Evolutionary conservation across 1,140 invertebrate genomes (phyloP), one percentile per base, ranked within the genome.

Genomic region (Thaumetopoea pityocampa): DNA sequence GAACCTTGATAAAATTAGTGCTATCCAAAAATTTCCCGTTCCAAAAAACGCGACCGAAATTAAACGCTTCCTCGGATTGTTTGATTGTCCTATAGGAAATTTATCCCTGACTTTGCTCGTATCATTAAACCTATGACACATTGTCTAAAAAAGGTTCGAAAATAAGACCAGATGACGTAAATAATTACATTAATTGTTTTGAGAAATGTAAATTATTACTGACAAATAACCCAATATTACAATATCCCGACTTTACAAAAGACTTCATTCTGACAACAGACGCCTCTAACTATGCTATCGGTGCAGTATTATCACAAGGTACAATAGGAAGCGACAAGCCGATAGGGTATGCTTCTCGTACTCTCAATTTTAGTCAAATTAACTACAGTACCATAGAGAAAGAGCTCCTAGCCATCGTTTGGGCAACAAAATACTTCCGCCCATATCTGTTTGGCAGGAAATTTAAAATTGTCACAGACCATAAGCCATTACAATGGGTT

Each of bases 231-330:
- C 38, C 38, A 2, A 33, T 46, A n/a, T 12, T 76, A 9, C 50
- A 60, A 52, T 73, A 72, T 22, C 76, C 69, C 0, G 65, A 81
- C 42, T 74, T 76, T 45, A 10, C 9, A 3, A 11, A 24, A 16
- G 9, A 18, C 1, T 41, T 41, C 9, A 14, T 30, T 14, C 15
- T 41, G 14, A 65, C 64, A 7, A 69, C 66, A 2, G 76, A 85
- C 23, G 78, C 68, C 1, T 53, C 48, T 4, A 57, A 76, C 41
- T 46, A 51, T 24, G 70, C 72, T 4, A 49, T 77, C 4, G 79
- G 71, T 1, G 63, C 74, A 3, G 62, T 65, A 11, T 44, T 60
- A 30, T 63, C 53, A 4, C 66, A 79, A 46, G 44, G 52, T n/a
- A n/a, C 18, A 8, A 35, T 53, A 17, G 55, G 56, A 1, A 12